A percentile compares a stretch with the other conserved stretches of the same genome.
Conservation (phyloP, 2,797 vertebrate species). For the Eospalax fontanierii region DNA sequence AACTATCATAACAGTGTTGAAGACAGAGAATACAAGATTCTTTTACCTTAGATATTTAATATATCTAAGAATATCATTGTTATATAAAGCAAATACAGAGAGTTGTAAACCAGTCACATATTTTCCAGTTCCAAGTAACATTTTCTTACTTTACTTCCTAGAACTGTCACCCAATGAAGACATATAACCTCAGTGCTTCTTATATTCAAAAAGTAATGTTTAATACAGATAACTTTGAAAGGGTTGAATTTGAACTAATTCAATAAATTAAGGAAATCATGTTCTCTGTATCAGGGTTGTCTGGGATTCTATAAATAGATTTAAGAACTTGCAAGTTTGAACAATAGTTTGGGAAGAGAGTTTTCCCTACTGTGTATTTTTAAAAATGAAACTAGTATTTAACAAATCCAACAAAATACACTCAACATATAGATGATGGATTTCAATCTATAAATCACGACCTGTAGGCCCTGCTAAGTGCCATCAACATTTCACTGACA, state of each 20-base stretch:
- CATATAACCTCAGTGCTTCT: not conserved
- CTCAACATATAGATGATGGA: not conserved
- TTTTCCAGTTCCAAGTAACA: not conserved
- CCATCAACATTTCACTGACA: not conserved
- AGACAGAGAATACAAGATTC: not conserved
- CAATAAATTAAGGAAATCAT: not conserved
- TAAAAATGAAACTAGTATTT: not conserved
- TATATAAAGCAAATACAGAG: not conserved
- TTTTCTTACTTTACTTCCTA: not conserved
- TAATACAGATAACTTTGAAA: conserved; percentile 47
- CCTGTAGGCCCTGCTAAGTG: not conserved
- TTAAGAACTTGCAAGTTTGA: not conserved
- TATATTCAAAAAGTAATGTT: not conserved
- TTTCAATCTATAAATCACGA: not conserved
- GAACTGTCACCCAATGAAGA: not conserved
- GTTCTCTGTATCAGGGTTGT: not conserved
- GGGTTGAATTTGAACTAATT: not conserved
- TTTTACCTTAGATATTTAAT: not conserved
- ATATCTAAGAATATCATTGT: not conserved
- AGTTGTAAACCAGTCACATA: not conserved
- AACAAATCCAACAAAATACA: conserved; percentile 30
- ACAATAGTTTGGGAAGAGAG: not conserved
- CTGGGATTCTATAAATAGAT: not conserved
- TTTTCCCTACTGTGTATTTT: not conserved
- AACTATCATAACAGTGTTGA: not conserved